Evolutionary conservation across 2,113 vertebrate genomes (phyloP).

Genomic region (Alces alces): DNA sequence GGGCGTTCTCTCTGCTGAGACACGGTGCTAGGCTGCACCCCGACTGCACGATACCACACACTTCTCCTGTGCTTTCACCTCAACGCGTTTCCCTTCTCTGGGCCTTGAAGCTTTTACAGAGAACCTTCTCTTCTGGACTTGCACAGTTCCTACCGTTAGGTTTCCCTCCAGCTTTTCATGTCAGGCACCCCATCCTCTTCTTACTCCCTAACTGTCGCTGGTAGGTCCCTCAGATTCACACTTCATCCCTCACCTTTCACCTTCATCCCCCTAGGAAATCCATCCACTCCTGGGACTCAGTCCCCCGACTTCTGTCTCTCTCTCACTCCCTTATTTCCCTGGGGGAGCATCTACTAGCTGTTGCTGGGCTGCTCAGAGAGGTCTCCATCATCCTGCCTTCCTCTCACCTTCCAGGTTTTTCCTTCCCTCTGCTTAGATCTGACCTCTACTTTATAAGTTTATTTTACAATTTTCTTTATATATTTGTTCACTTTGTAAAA

Average conservation of each 20-base stretch:
- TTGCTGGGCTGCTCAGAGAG: background rate
- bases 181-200: background rate
- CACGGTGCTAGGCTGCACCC: accelerated
- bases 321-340: background rate
- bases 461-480: background rate
- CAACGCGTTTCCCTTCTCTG: background rate
- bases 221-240: background rate
- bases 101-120: background rate
- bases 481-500: background rate
- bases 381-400: background rate
- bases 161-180: too few species aligned
- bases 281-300: background rate
- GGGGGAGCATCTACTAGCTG: background rate
- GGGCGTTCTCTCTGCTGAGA: background rate
- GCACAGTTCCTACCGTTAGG: background rate
- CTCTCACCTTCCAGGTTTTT: background rate
- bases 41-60: accelerated
- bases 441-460: background rate
- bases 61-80: background rate
- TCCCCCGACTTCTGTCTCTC: background rate
- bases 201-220: too few species aligned
- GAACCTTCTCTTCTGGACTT: background rate
- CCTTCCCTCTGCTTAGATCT: background rate
- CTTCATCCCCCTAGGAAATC: background rate
- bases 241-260: background rate